Evolutionary conservation across 2,888 invertebrate species (phyloP).

Genomic region (Pasiphila rectangulata): DNA sequence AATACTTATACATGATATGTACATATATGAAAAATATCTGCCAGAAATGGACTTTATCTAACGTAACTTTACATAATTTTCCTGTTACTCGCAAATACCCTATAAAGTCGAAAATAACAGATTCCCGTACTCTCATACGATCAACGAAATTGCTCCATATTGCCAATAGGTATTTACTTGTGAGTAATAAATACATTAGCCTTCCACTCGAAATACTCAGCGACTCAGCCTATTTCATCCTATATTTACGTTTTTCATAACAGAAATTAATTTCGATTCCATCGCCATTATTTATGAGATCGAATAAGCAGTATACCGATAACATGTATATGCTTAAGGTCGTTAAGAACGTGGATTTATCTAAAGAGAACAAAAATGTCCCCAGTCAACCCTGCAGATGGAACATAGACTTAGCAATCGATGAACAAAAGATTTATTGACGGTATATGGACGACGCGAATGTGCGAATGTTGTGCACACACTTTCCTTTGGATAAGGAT

Average conservation of each 20-base stretch:
- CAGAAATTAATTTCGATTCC: constrained; percentile 76
- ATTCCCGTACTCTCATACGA: constrained; percentile 30
- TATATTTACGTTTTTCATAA: constrained; percentile 62
- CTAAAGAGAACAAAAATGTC: constrained; percentile 78
- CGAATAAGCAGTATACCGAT: constrained; percentile 76
- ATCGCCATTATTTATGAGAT: constrained; percentile 75
- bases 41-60: no score
- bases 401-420: constrained; percentile 37
- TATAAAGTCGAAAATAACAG: constrained; percentile 4
- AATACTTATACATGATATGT: no score
- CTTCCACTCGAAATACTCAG: constrained; percentile 40
- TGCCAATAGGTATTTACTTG: constrained; percentile 31
- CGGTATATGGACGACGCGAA: no score
- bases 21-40: no score
- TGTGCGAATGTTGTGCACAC: no score
- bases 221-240: constrained; percentile 49
- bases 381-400: constrained; percentile 61
- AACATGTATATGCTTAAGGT: constrained; percentile 77
- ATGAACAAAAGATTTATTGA: background rate
- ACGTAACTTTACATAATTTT: no score
- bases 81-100: no score
- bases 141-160: constrained; percentile 34
- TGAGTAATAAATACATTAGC: constrained; percentile 47
- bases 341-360: constrained; percentile 77
- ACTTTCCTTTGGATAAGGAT: no score